Conservation (phyloP, 2,797 vertebrate species). For the Gephyroberyx darwinii region DNA sequence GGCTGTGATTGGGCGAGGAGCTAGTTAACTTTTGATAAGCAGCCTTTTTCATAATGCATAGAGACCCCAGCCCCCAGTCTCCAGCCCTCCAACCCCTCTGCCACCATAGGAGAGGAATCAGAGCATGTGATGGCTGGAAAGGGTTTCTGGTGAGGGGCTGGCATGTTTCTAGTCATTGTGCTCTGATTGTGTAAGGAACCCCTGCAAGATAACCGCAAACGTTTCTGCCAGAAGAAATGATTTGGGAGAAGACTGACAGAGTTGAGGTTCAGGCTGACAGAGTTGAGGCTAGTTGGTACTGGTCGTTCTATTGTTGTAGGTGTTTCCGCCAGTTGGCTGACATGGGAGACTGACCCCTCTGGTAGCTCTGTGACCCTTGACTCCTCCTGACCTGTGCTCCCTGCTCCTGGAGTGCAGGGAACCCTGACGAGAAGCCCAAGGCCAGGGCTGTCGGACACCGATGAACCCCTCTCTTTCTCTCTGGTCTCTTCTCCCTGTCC, state of each 20-base stretch:
- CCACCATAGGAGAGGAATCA: slow-evolving; percentile 35
- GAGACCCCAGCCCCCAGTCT: slow-evolving; percentile 37
- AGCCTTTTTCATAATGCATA: slow-evolving; percentile 71
- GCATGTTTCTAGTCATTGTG: slow-evolving; percentile 12
- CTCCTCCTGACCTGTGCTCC: slow-evolving; percentile 60
- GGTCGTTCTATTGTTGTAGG: slow-evolving; percentile 34
- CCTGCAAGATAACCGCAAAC: too few relatives aligned
- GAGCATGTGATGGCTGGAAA: slow-evolving; percentile 27
- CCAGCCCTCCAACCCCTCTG: slow-evolving; percentile 13
- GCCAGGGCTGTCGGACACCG: slow-evolving; percentile 2
- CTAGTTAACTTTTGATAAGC: slow-evolving; percentile 79
- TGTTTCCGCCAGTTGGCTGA: slow-evolving; percentile 46
- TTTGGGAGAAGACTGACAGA: background rate
- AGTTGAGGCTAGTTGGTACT: slow-evolving; percentile 10
- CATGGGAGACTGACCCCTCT: slow-evolving; percentile 53
- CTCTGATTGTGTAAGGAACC: background rate
- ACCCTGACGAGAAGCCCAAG: slow-evolving; percentile 43
- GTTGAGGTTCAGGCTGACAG: background rate
- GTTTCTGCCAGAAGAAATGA: background rate
- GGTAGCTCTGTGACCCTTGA: slow-evolving; percentile 51
- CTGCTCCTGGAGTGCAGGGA: slow-evolving; percentile 37
- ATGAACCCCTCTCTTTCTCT: slow-evolving; percentile 14
- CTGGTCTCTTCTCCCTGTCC: background rate
- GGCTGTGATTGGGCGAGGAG: slow-evolving; percentile 50
- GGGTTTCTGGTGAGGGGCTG: slow-evolving; percentile 7